Conservation (phyloP, 2,113 vertebrate species). For the Limanda limanda region DNA sequence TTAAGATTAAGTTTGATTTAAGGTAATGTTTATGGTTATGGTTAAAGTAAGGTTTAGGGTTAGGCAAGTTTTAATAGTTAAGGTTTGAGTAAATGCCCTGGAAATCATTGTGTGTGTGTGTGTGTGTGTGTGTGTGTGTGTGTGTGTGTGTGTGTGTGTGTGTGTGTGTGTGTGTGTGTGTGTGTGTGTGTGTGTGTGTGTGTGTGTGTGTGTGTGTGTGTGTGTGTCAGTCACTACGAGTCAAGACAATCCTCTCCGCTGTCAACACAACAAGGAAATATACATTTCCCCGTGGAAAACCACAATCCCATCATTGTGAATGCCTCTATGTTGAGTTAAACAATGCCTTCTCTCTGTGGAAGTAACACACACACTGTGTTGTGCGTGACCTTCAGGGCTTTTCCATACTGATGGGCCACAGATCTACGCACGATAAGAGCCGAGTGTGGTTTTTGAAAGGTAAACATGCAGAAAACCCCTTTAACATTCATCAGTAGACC, state of each 20-base stretch:
- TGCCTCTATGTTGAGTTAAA: conserved; percentile 51
- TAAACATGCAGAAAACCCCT: conserved; percentile 63
- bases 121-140: conserved; percentile 29
- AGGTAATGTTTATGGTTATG: too few relatives aligned
- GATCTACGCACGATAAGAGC: conserved; percentile 65
- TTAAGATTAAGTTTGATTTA: too few relatives aligned
- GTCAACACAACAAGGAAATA: conserved; percentile 56
- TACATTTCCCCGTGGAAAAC: conserved; percentile 47
- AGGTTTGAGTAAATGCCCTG: too few relatives aligned
- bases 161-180: conserved; percentile 31
- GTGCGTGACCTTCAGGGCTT: conserved; percentile 55
- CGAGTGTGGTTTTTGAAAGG: conserved; percentile 59
- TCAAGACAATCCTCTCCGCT: conserved; percentile 32
- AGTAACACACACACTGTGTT: conserved; percentile 39
- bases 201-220: conserved; percentile 29
- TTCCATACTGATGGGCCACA: conserved; percentile 41
- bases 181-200: conserved; percentile 32
- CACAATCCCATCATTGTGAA: conserved; percentile 50
- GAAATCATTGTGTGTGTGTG: conserved; percentile 12
- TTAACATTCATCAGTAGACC: conserved; percentile 61
- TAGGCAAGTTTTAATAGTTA: too few relatives aligned
- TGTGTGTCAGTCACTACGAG: conserved; percentile 31
- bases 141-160: conserved; percentile 28
- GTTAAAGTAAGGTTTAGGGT: too few relatives aligned
- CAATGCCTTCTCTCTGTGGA: conserved; percentile 58